Evolutionary conservation across 2,888 invertebrate genomes (phyloP).

Genomic region (Gymnoscelis rufifasciata): DNA sequence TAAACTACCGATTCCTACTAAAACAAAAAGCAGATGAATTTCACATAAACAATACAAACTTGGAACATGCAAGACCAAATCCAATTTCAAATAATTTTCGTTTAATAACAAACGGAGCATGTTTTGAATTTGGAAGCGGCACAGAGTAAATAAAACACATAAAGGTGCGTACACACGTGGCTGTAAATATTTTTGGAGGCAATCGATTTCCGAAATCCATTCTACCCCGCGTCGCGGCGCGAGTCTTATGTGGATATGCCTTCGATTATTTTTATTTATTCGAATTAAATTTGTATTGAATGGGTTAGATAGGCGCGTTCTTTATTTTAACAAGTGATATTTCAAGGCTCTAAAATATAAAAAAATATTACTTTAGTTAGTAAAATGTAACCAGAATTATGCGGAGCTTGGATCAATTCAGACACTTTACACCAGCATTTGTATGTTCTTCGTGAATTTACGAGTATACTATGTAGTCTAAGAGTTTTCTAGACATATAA

Average conservation of each 20-base stretch:
- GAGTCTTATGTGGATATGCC: slow-evolving; percentile 46
- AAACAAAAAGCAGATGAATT: background rate
- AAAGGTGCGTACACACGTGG: slow-evolving; percentile 63
- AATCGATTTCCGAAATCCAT: slow-evolving; percentile 79
- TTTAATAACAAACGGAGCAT: background rate
- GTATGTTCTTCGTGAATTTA: too few relatives aligned
- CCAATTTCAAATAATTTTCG: background rate
- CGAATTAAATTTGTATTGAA: slow-evolving; percentile 1
- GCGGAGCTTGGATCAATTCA: too few relatives aligned
- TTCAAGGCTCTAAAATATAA: too few relatives aligned
- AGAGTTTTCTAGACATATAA: too few relatives aligned
- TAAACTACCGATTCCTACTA: too few relatives aligned
- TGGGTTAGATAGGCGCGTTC: too few relatives aligned
- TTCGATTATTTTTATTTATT: slow-evolving; percentile 19
- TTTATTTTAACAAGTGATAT: background rate
- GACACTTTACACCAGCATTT: too few relatives aligned
- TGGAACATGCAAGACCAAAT: background rate
- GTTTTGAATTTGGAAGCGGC: background rate
- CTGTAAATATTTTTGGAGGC: slow-evolving; percentile 77
- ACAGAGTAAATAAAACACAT: slow-evolving; percentile 18
- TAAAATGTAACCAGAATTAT: too few relatives aligned
- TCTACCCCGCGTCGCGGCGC: slow-evolving; percentile 58
- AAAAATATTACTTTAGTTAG: too few relatives aligned
- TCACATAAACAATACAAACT: background rate
- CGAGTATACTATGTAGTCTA: too few relatives aligned